Evolutionary conservation across 2,113 vertebrate species (phyloP), one percentile per base, ranked within the genome.

Genomic region (Syngnathoides biaculeatus): DNA sequence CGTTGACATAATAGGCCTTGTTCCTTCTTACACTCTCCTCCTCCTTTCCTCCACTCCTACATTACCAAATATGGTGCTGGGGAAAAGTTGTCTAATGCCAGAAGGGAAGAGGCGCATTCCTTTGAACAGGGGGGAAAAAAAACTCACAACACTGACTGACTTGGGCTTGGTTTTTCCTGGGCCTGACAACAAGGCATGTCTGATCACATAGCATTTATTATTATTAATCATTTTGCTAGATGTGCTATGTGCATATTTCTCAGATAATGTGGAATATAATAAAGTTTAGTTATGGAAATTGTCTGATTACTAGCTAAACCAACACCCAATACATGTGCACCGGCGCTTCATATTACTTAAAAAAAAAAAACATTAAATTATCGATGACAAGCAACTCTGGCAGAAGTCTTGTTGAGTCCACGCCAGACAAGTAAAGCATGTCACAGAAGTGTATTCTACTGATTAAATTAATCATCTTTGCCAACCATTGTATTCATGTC

Each of bases 61-160:
- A 87, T 84, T 88, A 90, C 90, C 87, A 88, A 92, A 92, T 93
- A 90, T 90, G 94, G 94, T 89, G 83, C 79, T 89, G 86, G 87
- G 87, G 88, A 89, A 88, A 79, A 82, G 78, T 65, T 58, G 76
- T 86, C 71, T 27, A 67, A 79, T 19, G 68, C 90, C 75, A 74
- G 60, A 81, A 79, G 81, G 89, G 88, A 92, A 89, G 84, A 80
- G 87, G 57, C 74, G 61, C 92, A 92, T 92, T 93, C 92, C 91
- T 89, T 76, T 68, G 77, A 89, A 86, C 82, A 87, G 87, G 83
- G 22, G 22, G 8, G 14, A n/a, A 61, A 87, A 84, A 79, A 86
- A 72, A 77, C 77, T 53, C 69, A 87, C 74, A 86, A 84, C 80
- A 79, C 64, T 61, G 64, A 13, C 58, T 70, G 69, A 83, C 78